Percentiles rank a stretch among this genome's conserved stretches.
Conservation (phyloP, 2,888 invertebrate species). For the Galerucella calmariensis region DNA sequence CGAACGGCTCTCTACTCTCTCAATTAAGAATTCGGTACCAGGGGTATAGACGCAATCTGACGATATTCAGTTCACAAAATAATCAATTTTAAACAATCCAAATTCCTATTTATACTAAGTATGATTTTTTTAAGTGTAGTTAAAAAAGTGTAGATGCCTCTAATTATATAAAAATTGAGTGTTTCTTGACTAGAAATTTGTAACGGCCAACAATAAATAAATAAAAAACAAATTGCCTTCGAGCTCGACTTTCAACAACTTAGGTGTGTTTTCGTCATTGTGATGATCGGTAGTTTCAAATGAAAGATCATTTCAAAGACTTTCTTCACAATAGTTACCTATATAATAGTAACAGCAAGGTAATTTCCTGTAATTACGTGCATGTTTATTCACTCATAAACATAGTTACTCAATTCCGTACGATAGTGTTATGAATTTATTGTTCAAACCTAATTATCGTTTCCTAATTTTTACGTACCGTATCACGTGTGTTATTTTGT, state of each 20-base stretch:
- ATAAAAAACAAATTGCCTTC: not conserved
- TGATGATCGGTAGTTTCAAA: not conserved
- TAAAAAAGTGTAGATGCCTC: too few relatives aligned
- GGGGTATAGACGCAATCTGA: too few relatives aligned
- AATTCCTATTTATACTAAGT: too few relatives aligned
- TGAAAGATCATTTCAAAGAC: conserved; percentile 4
- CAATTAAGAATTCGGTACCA: too few relatives aligned
- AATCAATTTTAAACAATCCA: too few relatives aligned
- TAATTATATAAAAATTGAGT: too few relatives aligned
- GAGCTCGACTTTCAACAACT: too few relatives aligned
- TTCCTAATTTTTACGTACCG: conserved; percentile 35
- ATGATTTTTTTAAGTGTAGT: too few relatives aligned
- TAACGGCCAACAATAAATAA: not conserved
- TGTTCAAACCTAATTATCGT: conserved; percentile 27
- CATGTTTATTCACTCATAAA: conserved; percentile 22
- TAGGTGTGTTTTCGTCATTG: not conserved
- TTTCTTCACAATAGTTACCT: conserved; percentile 9
- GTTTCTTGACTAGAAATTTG: too few relatives aligned
- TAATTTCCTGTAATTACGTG: conserved; percentile 21
- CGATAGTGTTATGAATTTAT: conserved; percentile 23
- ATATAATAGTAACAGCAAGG: not conserved
- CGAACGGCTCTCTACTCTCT: too few relatives aligned
- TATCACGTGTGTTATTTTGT: conserved; percentile 23
- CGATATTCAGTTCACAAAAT: too few relatives aligned
- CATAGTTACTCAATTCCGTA: conserved; percentile 17